Base-by-base conservation (phyloP, 1,140 invertebrate species). In the Drosophila mauritiana region DNA sequence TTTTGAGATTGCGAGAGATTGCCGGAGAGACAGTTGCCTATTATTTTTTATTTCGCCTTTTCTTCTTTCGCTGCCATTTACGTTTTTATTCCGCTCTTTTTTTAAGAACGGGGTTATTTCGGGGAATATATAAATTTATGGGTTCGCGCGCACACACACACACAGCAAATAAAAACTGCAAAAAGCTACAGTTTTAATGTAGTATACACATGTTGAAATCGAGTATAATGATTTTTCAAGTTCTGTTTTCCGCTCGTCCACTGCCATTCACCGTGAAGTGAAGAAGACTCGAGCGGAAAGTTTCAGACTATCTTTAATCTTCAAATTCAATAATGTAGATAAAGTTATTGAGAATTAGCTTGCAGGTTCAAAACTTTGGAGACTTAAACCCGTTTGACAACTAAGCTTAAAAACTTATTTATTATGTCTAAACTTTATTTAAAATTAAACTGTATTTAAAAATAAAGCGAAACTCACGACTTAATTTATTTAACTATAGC, bases 1-100 rank as follows among this genome's bases (percentile, higher is more conserved):
- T 75, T 75, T 75, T 74, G 52, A 75, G 73, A 75, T 75, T 75
- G 73, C 37, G 73, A 75, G 73, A 75, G 73, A 75, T 75, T 64
- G 73, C 46, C 64, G 59, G 70, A 75, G 59, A 52, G 72, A 53
- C 73, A 76, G 62, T 75, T 49, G 45, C 51, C 76, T 68, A 61
- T 77, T 68, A 76, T 57, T 58, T 76, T 68, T 57, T 52, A 65
- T 68, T 58, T 57, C 69, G 17, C 34, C 54, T 25, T 62, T 75
- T 53, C 20, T 69, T 69, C 17, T 56, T 69, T 69, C 34, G 20
- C 22, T 46, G 34, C 31, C 34, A 68, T 68, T 64, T 68, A 51
- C 57, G 34, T 56, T 63, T 65, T 57, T 70, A 57, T 52, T 69
- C 49, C n/a, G 42, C 64, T 70, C 65, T 54, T 70, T 48, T 74